phyloP scores from a whole-genome alignment of 2,888 invertebrate genomes.

The Drosophila cognata region DNA sequence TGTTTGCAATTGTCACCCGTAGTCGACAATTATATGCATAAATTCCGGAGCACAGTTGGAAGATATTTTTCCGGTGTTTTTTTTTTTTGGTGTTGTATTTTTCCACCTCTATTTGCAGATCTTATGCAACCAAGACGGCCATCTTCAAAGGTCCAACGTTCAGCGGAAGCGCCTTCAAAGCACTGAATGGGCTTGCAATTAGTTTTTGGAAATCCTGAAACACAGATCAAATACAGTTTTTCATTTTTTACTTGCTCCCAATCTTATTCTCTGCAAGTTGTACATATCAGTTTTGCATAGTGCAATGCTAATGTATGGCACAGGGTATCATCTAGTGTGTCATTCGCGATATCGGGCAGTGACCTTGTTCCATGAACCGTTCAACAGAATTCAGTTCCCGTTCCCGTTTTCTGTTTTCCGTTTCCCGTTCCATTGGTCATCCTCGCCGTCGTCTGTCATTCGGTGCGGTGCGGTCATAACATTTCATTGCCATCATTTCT shows the following conservation, averaged over 20 bases:
- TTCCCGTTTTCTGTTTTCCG: slow-evolving; percentile 6
- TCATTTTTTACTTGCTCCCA: not conserved
- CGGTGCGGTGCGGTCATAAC: slow-evolving; percentile 78
- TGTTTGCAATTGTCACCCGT: slow-evolving; percentile 54
- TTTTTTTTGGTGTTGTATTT: not conserved
- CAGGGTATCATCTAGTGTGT: not conserved
- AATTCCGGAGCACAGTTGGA: slow-evolving; percentile 55
- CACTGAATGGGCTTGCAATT: slow-evolving; percentile 6
- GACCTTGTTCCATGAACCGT: slow-evolving; percentile 46
- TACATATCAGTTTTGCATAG: not conserved
- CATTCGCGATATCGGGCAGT: not conserved
- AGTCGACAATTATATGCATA: slow-evolving; percentile 70
- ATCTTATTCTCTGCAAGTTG: not conserved
- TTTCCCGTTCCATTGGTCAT: slow-evolving; percentile 25
- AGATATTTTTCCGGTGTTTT: not conserved
- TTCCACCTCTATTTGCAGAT: not conserved
- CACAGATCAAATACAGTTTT: not conserved
- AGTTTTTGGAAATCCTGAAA: not conserved
- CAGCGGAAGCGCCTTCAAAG: slow-evolving; percentile 48
- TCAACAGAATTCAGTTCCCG: slow-evolving; percentile 2
- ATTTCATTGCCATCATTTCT: slow-evolving; percentile 82
- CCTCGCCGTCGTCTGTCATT: slow-evolving; percentile 66
- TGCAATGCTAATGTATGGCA: not conserved
- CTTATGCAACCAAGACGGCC: slow-evolving; percentile 37
- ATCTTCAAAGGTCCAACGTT: slow-evolving; percentile 19